A percentile compares a stretch with the other conserved stretches of the same genome.
These are phyloP conservation scores for Andrena praecox DNA, from an alignment of 2,888 invertebrate genomes.

Conservation along the genomic window DNA sequence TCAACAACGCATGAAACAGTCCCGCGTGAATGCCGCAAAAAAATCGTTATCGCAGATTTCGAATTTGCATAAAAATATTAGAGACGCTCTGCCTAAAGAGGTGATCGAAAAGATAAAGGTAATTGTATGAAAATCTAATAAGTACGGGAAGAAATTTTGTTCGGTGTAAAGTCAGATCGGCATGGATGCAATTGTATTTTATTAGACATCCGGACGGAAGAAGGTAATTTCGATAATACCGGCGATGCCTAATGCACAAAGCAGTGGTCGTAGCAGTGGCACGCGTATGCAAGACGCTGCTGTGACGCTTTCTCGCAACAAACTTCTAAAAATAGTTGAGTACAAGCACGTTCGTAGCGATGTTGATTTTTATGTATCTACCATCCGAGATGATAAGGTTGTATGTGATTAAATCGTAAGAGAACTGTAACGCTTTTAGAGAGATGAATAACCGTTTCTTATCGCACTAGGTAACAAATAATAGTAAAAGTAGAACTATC, in stretches of 20 bases:
- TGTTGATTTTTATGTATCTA: neutral
- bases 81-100: constrained; percentile 86
- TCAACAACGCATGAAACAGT: constrained; percentile 25
- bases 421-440: neutral
- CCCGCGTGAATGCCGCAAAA: constrained; percentile 8
- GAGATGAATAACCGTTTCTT: constrained; percentile 7
- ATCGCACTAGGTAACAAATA: constrained; percentile 56
- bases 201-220: constrained; percentile 84
- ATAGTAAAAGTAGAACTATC: constrained; percentile 53
- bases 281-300: constrained; percentile 83
- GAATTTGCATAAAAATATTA: constrained; percentile 82
- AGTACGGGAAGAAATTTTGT: neutral
- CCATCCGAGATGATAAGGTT: neutral
- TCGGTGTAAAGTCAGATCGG: neutral
- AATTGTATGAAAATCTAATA: constrained; percentile 47
- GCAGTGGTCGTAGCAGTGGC: constrained; percentile 75
- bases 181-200: constrained; percentile 26
- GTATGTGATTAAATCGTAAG: neutral
- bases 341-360: constrained; percentile 1
- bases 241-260: constrained; percentile 82
- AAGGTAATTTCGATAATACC: constrained; percentile 86
- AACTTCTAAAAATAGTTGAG: constrained; percentile 82
- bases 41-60: constrained; percentile 52
- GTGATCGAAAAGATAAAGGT: constrained; percentile 86
- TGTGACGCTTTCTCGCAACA: constrained; percentile 80